These are phyloP conservation scores for Spodoptera picta DNA, from an alignment of 2,888 invertebrate genomes.

Conservation along the genomic window DNA sequence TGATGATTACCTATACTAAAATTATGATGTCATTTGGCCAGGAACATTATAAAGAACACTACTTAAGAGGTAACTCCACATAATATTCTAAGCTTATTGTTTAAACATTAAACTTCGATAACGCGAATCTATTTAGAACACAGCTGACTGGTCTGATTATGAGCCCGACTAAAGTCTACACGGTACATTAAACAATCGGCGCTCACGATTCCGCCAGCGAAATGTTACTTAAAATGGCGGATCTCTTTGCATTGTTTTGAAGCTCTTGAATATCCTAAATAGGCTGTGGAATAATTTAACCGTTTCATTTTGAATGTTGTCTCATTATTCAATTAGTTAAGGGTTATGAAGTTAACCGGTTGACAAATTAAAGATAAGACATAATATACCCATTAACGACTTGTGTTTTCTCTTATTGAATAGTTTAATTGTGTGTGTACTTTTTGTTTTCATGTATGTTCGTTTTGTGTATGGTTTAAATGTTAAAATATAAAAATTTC, in stretches of 20 bases:
- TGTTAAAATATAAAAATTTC: too few relatives aligned
- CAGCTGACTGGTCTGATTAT: constrained; percentile 77
- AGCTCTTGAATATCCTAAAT: constrained; percentile 47
- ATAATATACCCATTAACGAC: background rate
- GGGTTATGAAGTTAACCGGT: constrained; percentile 2
- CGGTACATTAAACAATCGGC: constrained; percentile 82
- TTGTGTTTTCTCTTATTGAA: too few relatives aligned
- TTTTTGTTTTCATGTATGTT: too few relatives aligned
- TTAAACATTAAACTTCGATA: constrained; percentile 65
- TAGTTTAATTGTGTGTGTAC: too few relatives aligned
- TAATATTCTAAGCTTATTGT: constrained; percentile 46
- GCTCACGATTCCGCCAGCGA: constrained; percentile 50
- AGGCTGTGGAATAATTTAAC: constrained; percentile 42
- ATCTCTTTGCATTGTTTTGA: constrained; percentile 56
- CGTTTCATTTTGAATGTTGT: constrained; percentile 14
- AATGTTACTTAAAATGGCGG: constrained; percentile 58
- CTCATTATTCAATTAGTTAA: constrained; percentile 32
- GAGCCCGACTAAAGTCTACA: constrained; percentile 72
- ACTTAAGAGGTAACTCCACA: constrained; percentile 7
- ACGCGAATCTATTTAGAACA: constrained; percentile 69
- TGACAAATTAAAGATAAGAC: background rate
- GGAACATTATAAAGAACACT: too few relatives aligned
- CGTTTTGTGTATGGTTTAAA: too few relatives aligned
- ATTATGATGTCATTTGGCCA: too few relatives aligned
- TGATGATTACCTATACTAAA: too few relatives aligned